Percentiles rank a stretch among this genome's conserved stretches.
phyloP scores from a whole-genome alignment of 2,888 invertebrate species.

The Brachycybe producta region DNA sequence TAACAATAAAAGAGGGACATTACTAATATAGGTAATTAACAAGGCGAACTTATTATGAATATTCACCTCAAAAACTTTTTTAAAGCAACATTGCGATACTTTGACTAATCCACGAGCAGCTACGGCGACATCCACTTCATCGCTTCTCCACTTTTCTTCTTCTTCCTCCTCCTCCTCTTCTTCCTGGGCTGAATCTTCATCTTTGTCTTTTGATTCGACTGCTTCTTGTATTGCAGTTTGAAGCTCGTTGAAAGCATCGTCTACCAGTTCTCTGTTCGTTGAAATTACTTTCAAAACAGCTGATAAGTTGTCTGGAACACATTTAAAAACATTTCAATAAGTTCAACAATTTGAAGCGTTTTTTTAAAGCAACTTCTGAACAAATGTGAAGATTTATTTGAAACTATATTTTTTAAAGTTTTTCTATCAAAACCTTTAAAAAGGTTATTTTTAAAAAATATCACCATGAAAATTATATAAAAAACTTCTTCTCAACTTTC shows the following conservation, averaged over 20 bases:
- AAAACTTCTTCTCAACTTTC: too few species aligned
- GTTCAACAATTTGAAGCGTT: too few species aligned
- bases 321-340: neutral
- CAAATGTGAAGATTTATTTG: too few species aligned
- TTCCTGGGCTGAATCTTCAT: neutral
- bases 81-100: neutral
- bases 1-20: too few species aligned
- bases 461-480: too few species aligned
- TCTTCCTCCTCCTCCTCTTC: neutral
- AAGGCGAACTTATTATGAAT: neutral
- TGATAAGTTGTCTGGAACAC: neutral
- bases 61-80: neutral
- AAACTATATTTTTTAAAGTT: too few species aligned
- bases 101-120: neutral
- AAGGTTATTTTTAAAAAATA: too few species aligned
- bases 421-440: too few species aligned
- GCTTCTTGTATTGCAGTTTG: neutral
- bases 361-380: too few species aligned
- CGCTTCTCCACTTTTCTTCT: neutral
- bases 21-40: neutral
- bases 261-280: neutral
- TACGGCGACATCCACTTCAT: neutral
- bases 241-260: neutral
- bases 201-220: neutral
- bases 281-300: neutral